Base-by-base conservation (phyloP, 2,113 vertebrate genomes). In the Centropus bengalensis region DNA sequence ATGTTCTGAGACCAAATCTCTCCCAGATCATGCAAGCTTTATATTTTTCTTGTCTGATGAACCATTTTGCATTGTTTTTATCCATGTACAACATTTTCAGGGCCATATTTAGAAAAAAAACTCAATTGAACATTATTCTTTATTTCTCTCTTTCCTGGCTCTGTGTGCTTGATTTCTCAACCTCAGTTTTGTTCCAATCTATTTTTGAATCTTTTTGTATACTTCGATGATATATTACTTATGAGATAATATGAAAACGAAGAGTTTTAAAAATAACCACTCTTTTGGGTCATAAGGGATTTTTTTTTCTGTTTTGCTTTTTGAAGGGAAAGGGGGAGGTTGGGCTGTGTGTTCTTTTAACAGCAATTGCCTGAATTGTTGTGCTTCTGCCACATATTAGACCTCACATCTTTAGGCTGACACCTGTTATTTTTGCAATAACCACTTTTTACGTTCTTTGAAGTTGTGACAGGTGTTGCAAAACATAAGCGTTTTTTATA, bases 391-490 rank as follows among this genome's bases (percentile, higher is more conserved):
- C 86, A 79, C 64, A 69, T 88, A 91, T 73, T 93, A 74, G 94
- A 87, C 89, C 68, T 92, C 86, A 91, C 91, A 76, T 93, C 89
- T 89, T 74, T 26, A 73, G 67, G 63, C 86, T 82, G 89, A 89
- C 93, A 94, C 93, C 94, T 96, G 95, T 92, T 96, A 93, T 82
- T 94, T 94, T 92, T 22, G 4, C 81, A 86, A 95, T 82, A 93
- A 83, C 81, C 80, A 89, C 92, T 94, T 95, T 89, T 93, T 88
- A 92, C 3, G 3, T 95, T 93, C 95, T 96, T 96, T 96, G 94
- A 95, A 93, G 96, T 96, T 87, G 89, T 95, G 92, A 93, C 94
- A 97, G 96, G 93, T 94, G 94, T 96, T 94, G 87, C 95, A 94
- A 95, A 96, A 93, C 89, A 87, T 60, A 89, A 66, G 76, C 58